These are phyloP conservation scores for Cynoglossus semilaevis DNA, from an alignment of 2,113 vertebrate species.

Conservation along the genomic window DNA sequence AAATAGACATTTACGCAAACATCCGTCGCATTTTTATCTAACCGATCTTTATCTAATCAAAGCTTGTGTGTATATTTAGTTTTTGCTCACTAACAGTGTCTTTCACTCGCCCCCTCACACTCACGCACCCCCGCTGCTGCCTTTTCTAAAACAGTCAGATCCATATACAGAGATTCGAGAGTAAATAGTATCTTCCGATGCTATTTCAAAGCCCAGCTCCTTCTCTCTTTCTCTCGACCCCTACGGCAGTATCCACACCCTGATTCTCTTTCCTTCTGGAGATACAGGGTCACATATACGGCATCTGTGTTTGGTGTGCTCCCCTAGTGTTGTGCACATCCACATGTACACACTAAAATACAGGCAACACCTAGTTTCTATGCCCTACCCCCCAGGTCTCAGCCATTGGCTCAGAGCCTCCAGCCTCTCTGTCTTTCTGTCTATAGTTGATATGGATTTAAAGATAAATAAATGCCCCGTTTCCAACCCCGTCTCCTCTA, in stretches of 20 bases:
- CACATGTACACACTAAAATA: conserved; percentile 41
- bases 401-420: conserved; percentile 19
- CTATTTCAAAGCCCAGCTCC: conserved; percentile 47
- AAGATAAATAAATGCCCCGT: conserved; percentile 62
- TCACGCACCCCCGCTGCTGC: conserved; percentile 48
- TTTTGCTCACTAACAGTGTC: not conserved
- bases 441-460: conserved; percentile 65
- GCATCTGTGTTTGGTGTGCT: conserved; percentile 53
- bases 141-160: conserved; percentile 65
- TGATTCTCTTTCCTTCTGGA: conserved; percentile 48
- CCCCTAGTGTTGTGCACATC: conserved; percentile 55
- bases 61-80: conserved; percentile 4
- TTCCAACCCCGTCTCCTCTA: conserved; percentile 40
- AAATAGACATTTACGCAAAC: conserved; percentile 14
- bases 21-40: conserved; percentile 22
- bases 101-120: conserved; percentile 8
- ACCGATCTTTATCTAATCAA: conserved; percentile 26
- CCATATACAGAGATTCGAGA: conserved; percentile 56
- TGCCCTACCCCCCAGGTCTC: conserved; percentile 24
- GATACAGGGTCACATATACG: conserved; percentile 52
- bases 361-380: conserved; percentile 44
- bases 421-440: conserved; percentile 42
- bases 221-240: conserved; percentile 18
- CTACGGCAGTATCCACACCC: conserved; percentile 49
- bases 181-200: conserved; percentile 59